phyloP scores from a whole-genome alignment of 2,888 invertebrate species.

The Metellina segmentata region DNA sequence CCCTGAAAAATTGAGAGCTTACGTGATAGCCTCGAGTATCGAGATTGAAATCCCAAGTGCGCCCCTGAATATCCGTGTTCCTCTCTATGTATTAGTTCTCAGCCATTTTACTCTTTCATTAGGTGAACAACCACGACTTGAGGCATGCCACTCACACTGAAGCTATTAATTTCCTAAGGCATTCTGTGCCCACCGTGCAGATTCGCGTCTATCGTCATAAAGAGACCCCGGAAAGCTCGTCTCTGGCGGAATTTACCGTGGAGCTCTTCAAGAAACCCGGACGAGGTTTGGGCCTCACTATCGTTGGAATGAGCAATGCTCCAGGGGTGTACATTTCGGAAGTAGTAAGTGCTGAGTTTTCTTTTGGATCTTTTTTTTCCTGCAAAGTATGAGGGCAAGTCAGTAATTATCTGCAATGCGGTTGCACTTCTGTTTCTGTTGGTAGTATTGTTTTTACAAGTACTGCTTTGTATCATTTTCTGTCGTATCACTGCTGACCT shows the following conservation, averaged over 20 bases:
- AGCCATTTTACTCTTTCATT: constrained; percentile 80
- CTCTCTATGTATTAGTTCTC: neutral
- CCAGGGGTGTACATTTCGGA: constrained; percentile 94
- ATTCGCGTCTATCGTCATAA: constrained; percentile 89
- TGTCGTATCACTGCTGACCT: too few relatives aligned
- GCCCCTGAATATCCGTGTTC: too few relatives aligned
- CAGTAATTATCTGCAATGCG: too few relatives aligned
- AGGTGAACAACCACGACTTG: constrained; percentile 77
- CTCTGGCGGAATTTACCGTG: constrained; percentile 87
- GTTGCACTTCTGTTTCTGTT: too few relatives aligned
- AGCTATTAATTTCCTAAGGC: constrained; percentile 90
- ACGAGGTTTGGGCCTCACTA: constrained; percentile 90
- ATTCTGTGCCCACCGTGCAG: constrained; percentile 88
- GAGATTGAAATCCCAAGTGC: too few relatives aligned
- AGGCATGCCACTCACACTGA: constrained; percentile 81
- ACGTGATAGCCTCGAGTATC: too few relatives aligned
- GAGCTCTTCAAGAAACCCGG: constrained; percentile 93
- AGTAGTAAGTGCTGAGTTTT: constrained; percentile 83
- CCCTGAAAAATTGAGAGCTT: too few relatives aligned
- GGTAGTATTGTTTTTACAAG: too few relatives aligned
- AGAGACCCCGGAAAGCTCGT: constrained; percentile 81
- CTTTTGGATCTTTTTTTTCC: too few relatives aligned
- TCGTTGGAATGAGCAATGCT: constrained; percentile 88
- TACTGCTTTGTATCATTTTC: too few relatives aligned
- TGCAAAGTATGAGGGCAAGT: too few relatives aligned